Percentiles rank a stretch among this genome's conserved stretches.
Evolutionary conservation across 2,888 invertebrate species (phyloP).

Genomic region (Barypeithes pellucidus): DNA sequence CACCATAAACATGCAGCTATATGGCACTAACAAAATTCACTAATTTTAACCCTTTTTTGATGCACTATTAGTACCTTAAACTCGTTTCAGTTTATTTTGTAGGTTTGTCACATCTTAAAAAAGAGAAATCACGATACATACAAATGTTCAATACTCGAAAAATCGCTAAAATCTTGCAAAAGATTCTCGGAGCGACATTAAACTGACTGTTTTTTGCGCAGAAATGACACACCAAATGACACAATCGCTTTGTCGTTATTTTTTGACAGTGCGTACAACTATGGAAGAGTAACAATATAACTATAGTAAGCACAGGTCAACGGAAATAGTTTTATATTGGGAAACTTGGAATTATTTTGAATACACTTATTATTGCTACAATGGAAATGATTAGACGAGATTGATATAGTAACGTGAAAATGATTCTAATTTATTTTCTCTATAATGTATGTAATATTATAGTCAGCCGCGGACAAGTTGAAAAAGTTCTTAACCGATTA

Average conservation of each 20-base stretch:
- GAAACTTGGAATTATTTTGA: no score
- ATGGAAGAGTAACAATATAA: no score
- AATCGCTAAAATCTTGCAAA: constrained; percentile 14
- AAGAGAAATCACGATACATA: constrained; percentile 8
- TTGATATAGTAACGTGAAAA: no score
- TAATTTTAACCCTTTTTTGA: constrained; percentile 22
- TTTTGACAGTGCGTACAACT: no score
- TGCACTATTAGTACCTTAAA: neutral
- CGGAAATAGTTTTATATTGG: no score
- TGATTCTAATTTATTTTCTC: no score
- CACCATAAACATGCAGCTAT: constrained; percentile 35
- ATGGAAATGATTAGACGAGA: no score
- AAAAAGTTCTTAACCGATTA: no score
- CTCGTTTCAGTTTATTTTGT: neutral
- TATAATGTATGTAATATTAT: no score
- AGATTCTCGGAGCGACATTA: constrained; percentile 24
- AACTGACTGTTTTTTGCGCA: constrained; percentile 22
- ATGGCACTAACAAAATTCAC: constrained; percentile 31
- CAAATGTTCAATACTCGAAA: neutral
- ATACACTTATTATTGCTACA: no score
- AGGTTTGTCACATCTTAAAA: constrained; percentile 26
- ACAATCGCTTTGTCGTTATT: constrained; percentile 14
- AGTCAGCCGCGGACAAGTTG: no score
- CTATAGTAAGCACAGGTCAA: no score
- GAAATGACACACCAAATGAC: constrained; percentile 15